A percentile compares a stretch with the other conserved stretches of the same genome.
phyloP scores from a whole-genome alignment of 2,797 vertebrate genomes.

The Aeoliscus strigatus region DNA sequence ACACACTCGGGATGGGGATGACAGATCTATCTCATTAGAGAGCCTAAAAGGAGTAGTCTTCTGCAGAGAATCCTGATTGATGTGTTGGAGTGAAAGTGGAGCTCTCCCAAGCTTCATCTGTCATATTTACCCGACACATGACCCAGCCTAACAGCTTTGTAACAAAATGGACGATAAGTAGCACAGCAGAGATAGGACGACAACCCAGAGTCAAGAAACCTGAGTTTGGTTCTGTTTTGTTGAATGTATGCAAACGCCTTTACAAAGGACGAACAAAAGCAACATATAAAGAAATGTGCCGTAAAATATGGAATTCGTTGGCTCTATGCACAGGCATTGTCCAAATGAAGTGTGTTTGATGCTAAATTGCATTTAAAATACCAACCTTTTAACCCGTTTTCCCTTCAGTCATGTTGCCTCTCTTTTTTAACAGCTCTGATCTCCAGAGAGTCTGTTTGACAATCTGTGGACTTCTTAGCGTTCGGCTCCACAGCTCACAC shows the following conservation, averaged over 20 bases:
- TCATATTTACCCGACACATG: neutral
- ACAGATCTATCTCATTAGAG: slow-evolving; percentile 13
- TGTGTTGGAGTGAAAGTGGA: slow-evolving; percentile 6
- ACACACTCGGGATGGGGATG: slow-evolving; percentile 4
- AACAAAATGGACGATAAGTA: slow-evolving; percentile 10
- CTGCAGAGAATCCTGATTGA: slow-evolving; percentile 3
- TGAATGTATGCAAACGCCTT: no score
- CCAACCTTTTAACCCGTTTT: slow-evolving; percentile 31
- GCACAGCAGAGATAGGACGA: neutral
- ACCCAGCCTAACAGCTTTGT: neutral
- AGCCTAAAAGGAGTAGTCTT: slow-evolving; percentile 5
- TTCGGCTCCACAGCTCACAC: slow-evolving; percentile 13
- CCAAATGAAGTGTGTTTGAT: slow-evolving; percentile 21
- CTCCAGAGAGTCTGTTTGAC: slow-evolving; percentile 22
- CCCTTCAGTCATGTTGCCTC: neutral
- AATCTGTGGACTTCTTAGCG: slow-evolving; percentile 34
- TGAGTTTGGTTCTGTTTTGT: neutral
- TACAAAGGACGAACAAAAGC: no score
- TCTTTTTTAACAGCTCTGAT: slow-evolving; percentile 17
- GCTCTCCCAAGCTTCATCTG: slow-evolving; percentile 10
- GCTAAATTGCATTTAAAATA: slow-evolving; percentile 69
- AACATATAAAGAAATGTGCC: no score
- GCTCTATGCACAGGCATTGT: slow-evolving; percentile 11
- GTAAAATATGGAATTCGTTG: slow-evolving; percentile 11
- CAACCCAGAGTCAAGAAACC: neutral